Percentiles rank a stretch among this genome's conserved stretches.
phyloP scores from a whole-genome alignment of 2,113 vertebrate species.

The Ifrita kowaldi region DNA sequence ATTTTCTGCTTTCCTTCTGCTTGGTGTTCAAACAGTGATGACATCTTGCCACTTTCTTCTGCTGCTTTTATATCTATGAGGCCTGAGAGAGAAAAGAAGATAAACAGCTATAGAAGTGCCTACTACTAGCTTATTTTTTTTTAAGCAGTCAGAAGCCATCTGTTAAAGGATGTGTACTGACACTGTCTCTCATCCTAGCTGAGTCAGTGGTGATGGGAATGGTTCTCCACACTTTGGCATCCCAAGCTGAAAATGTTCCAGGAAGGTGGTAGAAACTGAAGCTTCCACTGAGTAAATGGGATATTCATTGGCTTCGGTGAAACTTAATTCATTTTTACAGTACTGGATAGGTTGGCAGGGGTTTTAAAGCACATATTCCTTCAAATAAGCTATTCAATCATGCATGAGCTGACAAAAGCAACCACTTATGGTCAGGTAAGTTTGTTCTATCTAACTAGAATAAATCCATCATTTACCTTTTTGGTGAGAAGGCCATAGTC shows the following conservation, averaged over 20 bases:
- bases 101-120: not conserved
- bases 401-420: not conserved
- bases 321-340: not conserved
- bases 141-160: not conserved
- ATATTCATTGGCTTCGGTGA: not conserved
- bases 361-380: not conserved
- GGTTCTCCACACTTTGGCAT: not conserved
- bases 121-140: not conserved
- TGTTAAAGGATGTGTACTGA: not conserved
- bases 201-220: not conserved
- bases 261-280: not conserved
- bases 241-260: not conserved
- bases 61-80: not conserved
- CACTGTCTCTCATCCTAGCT: not conserved
- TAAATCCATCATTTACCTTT: not conserved
- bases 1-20: slow-evolving; percentile 18
- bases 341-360: not conserved
- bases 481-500: not conserved
- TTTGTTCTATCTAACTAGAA: not conserved
- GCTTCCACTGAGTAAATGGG: not conserved
- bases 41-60: not conserved
- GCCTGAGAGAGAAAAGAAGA: not conserved
- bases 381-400: not conserved
- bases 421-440: not conserved
- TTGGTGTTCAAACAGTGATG: slow-evolving; percentile 14